phyloP scores from a whole-genome alignment of 2,797 vertebrate genomes.

The Sebastes minor region DNA sequence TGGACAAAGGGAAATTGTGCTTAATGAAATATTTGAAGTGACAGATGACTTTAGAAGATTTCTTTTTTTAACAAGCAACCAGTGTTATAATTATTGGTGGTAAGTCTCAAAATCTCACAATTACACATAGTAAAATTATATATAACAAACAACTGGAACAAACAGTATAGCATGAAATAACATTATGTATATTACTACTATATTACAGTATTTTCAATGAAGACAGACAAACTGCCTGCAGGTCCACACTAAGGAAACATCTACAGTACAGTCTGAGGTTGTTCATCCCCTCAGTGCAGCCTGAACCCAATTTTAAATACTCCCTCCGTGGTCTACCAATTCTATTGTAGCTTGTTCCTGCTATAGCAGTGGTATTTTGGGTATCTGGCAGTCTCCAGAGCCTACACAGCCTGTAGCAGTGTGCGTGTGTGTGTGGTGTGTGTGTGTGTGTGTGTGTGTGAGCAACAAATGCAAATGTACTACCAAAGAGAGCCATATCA shows the following conservation, averaged over 20 bases:
- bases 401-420: neutral
- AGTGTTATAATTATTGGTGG: neutral
- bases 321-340: conserved; percentile 20
- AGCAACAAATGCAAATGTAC: neutral
- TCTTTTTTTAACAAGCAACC: neutral
- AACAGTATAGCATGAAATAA: neutral
- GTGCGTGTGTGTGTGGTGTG: too few species aligned
- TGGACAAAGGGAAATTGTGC: neutral
- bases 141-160: neutral
- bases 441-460: neutral
- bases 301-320: conserved; percentile 36
- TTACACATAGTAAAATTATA: neutral
- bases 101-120: neutral
- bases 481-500: neutral
- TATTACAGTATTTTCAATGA: neutral
- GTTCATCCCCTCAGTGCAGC: conserved; percentile 31
- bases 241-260: conserved; percentile 11
- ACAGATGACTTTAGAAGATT: neutral
- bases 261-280: neutral
- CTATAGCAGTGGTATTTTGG: conserved; percentile 13
- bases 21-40: neutral
- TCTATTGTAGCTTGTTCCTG: conserved; percentile 21
- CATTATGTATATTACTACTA: neutral
- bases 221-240: neutral
- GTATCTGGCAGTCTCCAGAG: conserved; percentile 14